Evolutionary conservation across 2,797 vertebrate genomes (phyloP).

Genomic region (Cossypha caffra): DNA sequence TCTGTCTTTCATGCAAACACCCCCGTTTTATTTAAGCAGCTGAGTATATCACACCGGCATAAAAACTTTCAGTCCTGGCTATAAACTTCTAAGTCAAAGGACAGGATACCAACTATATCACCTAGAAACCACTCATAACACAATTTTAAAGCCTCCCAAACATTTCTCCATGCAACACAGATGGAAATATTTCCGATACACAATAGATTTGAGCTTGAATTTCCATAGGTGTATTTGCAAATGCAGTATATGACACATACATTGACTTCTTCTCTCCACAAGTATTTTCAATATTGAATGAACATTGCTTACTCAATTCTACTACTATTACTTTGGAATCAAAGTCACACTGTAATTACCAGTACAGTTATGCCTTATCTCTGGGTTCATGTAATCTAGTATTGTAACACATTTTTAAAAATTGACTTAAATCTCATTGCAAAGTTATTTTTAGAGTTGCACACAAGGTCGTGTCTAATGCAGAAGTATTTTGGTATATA

Average conservation of each 20-base stretch:
- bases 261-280: background rate
- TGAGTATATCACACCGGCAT: background rate
- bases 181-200: background rate
- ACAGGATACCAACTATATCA: background rate
- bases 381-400: background rate
- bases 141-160: background rate
- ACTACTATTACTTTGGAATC: background rate
- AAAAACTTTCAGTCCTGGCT: background rate
- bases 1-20: background rate
- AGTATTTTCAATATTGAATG: background rate
- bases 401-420: background rate
- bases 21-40: background rate
- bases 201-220: background rate
- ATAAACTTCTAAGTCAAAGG: background rate
- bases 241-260: background rate
- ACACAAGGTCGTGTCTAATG: background rate
- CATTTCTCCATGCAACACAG: background rate
- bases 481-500: background rate
- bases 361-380: background rate
- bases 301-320: background rate
- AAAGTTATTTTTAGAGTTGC: background rate
- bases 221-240: background rate
- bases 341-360: background rate
- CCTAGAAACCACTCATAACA: background rate
- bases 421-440: background rate